Conservation (phyloP, 2,888 invertebrate species). For the Tubulanus polymorphus region DNA sequence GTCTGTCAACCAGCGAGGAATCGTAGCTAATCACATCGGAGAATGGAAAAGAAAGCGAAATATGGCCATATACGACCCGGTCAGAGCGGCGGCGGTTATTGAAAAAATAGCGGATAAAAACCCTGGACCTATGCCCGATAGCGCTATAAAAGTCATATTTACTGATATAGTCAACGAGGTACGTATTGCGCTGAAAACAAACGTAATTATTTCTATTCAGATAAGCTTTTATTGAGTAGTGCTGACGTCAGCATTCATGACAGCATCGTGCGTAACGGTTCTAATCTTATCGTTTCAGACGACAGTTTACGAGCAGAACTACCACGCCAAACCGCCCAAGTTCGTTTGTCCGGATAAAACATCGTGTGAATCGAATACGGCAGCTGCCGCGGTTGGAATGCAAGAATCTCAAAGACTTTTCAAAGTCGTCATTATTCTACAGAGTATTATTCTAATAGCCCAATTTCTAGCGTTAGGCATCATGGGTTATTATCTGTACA, state of each 20-base stretch:
- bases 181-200: background rate
- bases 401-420: no score
- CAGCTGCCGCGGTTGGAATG: no score
- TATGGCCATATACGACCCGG: background rate
- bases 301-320: background rate
- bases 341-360: background rate
- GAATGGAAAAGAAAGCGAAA: background rate
- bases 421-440: background rate
- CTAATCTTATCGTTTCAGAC: conserved; percentile 2
- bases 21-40: background rate
- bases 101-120: background rate
- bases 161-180: background rate
- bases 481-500: no score
- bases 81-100: background rate
- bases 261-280: no score
- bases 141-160: background rate
- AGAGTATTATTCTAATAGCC: background rate
- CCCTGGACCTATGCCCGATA: background rate
- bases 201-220: background rate
- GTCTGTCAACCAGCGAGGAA: background rate
- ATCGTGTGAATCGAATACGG: no score
- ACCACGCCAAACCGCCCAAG: background rate
- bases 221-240: no score
- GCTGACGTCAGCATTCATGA: no score
- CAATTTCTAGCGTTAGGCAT: no score